Conservation (phyloP, 2,797 vertebrate genomes). For the Pseudochaenichthys georgianus region DNA sequence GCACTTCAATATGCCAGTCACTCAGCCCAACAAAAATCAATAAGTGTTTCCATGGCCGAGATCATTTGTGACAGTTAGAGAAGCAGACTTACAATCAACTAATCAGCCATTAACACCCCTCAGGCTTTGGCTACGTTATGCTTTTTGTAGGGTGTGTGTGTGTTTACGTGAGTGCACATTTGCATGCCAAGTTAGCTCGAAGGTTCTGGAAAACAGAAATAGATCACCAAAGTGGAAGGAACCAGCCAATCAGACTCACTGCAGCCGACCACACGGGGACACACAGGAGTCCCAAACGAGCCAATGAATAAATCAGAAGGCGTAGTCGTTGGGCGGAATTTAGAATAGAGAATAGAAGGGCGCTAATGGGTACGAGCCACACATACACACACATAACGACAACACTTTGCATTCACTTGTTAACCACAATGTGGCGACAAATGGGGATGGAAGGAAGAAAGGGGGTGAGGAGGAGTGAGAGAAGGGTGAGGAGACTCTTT, state of each 20-base stretch:
- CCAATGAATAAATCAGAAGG: constrained; percentile 85
- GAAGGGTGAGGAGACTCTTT: constrained; percentile 71
- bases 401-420: constrained; percentile 75
- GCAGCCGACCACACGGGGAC: constrained; percentile 52
- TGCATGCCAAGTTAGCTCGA: constrained; percentile 65
- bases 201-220: constrained; percentile 52
- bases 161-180: constrained; percentile 17
- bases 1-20: not conserved
- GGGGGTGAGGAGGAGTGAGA: constrained; percentile 61
- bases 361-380: constrained; percentile 66
- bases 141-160: constrained; percentile 4
- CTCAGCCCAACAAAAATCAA: constrained; percentile 56
- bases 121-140: constrained; percentile 46
- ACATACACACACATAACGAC: constrained; percentile 33
- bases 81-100: constrained; percentile 57
- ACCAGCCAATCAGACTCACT: constrained; percentile 46
- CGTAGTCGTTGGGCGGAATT: constrained; percentile 59
- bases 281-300: constrained; percentile 64
- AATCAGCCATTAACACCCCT: constrained; percentile 61
- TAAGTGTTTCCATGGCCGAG: constrained; percentile 26
- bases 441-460: constrained; percentile 55
- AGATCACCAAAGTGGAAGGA: constrained; percentile 58
- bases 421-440: constrained; percentile 81
- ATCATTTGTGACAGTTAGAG: constrained; percentile 48
- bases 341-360: constrained; percentile 57